These are phyloP conservation scores for Chaenogobius annularis DNA, from an alignment of 2,113 vertebrate genomes.

Conservation along the genomic window DNA sequence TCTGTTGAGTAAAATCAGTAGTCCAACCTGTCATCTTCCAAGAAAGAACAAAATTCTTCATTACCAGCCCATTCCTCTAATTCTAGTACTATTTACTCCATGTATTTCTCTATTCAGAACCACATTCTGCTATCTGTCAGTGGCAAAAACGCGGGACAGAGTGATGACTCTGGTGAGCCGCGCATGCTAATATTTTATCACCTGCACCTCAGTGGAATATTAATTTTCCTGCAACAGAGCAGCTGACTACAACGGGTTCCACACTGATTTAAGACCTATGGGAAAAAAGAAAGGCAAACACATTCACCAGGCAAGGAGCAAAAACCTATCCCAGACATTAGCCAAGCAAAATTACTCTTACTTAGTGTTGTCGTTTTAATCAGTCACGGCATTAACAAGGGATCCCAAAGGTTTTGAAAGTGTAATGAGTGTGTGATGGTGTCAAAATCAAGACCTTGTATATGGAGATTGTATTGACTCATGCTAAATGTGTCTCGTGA, in stretches of 20 bases:
- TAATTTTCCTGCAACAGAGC: constrained; percentile 43
- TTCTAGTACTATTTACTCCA: not conserved
- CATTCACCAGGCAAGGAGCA: constrained; percentile 6
- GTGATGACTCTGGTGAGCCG: constrained; percentile 32
- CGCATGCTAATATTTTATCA: constrained; percentile 44
- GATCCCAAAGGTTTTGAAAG: not conserved
- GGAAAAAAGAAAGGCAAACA: constrained; percentile 14
- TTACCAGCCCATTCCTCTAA: not conserved
- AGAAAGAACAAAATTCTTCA: constrained; percentile 1
- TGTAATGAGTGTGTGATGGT: not conserved
- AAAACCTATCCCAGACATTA: constrained; percentile 19
- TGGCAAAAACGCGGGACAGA: constrained; percentile 28
- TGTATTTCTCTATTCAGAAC: constrained; percentile 18
- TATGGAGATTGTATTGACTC: not conserved
- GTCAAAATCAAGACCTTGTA: not conserved
- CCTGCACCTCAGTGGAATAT: constrained; percentile 44
- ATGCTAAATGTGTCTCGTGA: not conserved
- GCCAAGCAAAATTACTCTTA: constrained; percentile 7
- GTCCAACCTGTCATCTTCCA: not conserved
- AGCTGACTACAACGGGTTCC: constrained; percentile 38
- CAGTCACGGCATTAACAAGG: not conserved
- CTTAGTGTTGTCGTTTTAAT: constrained; percentile 20
- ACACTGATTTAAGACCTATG: constrained; percentile 11
- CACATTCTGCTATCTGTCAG: constrained; percentile 20
- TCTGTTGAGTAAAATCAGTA: too few relatives aligned